Percentiles rank a stretch among this genome's conserved stretches.
These are phyloP conservation scores for Leucophora obtusa DNA, from an alignment of 2,888 invertebrate species.

Conservation along the genomic window DNA sequence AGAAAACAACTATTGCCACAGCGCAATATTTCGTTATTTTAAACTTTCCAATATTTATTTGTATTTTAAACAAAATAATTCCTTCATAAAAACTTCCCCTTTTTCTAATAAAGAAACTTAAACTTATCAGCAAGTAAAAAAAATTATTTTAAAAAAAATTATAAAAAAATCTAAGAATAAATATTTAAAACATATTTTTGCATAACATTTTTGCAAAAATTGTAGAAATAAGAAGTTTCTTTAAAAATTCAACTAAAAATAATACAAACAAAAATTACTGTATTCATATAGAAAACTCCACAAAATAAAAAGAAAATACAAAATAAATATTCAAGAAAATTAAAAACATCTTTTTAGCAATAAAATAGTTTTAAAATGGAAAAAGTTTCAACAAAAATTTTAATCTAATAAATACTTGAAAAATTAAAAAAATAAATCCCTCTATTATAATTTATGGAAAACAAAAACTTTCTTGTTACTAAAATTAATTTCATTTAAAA, in stretches of 20 bases:
- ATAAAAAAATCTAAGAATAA: slow-evolving; percentile 4
- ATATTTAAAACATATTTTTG: slow-evolving; percentile 34
- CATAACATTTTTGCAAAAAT: slow-evolving; percentile 37
- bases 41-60: slow-evolving; percentile 10
- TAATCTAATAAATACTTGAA: slow-evolving; percentile 52
- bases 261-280: slow-evolving; percentile 38
- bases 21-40: slow-evolving; percentile 15
- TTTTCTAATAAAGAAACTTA: slow-evolving; percentile 28
- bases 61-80: slow-evolving; percentile 3
- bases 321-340: slow-evolving; percentile 24
- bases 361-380: slow-evolving; percentile 50
- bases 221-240: slow-evolving; percentile 37
- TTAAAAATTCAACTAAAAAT: slow-evolving; percentile 40
- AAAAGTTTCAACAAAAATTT: slow-evolving; percentile 33
- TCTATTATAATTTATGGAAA: neutral
- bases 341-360: slow-evolving; percentile 47
- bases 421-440: slow-evolving; percentile 22
- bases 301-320: slow-evolving; percentile 25
- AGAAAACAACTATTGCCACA: slow-evolving; percentile 5
- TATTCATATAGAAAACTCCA: slow-evolving; percentile 35
- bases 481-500: too few species aligned
- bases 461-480: too few species aligned
- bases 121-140: slow-evolving; percentile 35
- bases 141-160: slow-evolving; percentile 16
- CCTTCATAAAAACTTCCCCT: slow-evolving; percentile 11